Conservation (phyloP, 2,797 vertebrate genomes). For the Antrozous pallidus region DNA sequence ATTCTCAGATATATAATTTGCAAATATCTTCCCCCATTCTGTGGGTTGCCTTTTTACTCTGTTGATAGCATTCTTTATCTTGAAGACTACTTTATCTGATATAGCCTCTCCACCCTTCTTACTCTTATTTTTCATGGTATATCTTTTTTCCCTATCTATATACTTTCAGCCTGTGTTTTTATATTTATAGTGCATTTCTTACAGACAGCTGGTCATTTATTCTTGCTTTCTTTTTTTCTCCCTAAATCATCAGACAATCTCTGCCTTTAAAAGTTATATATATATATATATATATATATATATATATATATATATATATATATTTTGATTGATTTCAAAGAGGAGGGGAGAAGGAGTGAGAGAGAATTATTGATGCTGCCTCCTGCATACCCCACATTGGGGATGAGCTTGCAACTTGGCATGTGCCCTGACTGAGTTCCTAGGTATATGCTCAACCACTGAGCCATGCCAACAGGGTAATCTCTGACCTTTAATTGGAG, state of each 20-base stretch:
- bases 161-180: neutral
- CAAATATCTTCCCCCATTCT: neutral
- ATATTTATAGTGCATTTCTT: neutral
- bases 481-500: conserved; percentile 39
- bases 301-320: too few species aligned
- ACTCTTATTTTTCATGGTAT: neutral
- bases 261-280: neutral
- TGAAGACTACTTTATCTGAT: neutral
- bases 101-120: neutral
- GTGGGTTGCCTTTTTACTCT: neutral
- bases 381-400: too few species aligned
- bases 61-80: neutral
- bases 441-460: too few species aligned
- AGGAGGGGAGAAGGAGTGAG: too few species aligned
- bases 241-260: neutral
- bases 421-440: too few species aligned
- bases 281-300: too few species aligned
- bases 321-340: too few species aligned
- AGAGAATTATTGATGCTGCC: too few species aligned
- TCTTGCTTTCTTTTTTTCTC: neutral
- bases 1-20: neutral
- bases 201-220: neutral
- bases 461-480: neutral
- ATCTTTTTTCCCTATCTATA: neutral
- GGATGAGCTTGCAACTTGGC: too few species aligned